A percentile compares a stretch with the other conserved stretches of the same genome.
Evolutionary conservation across 2,797 vertebrate genomes (phyloP).

Genomic region (Caiman crocodilus): DNA sequence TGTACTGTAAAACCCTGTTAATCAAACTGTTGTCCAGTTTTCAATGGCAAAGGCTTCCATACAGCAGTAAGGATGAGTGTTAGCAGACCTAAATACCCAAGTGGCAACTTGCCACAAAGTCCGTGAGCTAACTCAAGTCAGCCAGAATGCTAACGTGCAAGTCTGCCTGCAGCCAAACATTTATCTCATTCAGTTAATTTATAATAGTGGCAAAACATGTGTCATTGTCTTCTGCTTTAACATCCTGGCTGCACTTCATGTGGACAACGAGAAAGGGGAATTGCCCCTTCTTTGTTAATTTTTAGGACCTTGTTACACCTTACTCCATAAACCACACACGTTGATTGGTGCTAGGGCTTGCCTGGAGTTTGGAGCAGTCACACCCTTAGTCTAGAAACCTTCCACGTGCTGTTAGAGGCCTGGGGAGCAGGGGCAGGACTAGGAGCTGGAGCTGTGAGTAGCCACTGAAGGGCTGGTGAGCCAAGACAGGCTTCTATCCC

Average conservation of each 20-base stretch:
- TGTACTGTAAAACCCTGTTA: background rate
- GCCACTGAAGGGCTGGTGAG: too few species aligned
- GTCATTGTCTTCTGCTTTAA: background rate
- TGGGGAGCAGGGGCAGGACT: too few species aligned
- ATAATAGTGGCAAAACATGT: accelerated
- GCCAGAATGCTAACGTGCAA: background rate
- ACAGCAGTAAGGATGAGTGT: background rate
- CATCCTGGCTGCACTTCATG: accelerated
- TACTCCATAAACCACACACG: too few species aligned
- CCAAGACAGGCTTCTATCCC: too few species aligned
- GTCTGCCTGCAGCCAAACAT: background rate
- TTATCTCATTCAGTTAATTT: accelerated
- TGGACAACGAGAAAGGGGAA: background rate
- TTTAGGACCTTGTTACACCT: background rate
- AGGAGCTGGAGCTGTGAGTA: too few species aligned
- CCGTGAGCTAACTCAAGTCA: background rate
- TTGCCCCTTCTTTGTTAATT: background rate
- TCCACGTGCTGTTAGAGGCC: too few species aligned
- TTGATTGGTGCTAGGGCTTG: too few species aligned
- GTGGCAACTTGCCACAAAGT: background rate
- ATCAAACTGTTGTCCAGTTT: background rate
- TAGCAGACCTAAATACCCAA: background rate
- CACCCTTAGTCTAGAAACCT: too few species aligned
- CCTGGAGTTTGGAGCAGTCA: too few species aligned
- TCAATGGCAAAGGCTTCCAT: accelerated